Conservation (phyloP, 1,140 invertebrate genomes). For the Chrysoperla carnea region DNA sequence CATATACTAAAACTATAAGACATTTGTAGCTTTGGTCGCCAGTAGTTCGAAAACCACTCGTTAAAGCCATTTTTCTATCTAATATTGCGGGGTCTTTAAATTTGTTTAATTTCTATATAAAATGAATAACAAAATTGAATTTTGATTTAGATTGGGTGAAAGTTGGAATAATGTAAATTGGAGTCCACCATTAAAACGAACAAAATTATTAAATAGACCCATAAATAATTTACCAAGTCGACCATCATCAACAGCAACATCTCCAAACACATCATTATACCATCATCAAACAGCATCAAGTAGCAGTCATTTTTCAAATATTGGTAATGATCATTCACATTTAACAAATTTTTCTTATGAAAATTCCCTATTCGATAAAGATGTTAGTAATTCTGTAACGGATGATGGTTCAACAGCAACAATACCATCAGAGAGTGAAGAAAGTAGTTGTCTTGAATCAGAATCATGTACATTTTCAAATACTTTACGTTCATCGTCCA, state of each 20-base stretch:
- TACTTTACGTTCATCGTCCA: neutral
- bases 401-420: too few relatives aligned
- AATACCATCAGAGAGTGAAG: too few relatives aligned
- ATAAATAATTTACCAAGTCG: neutral
- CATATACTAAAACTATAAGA: too few relatives aligned
- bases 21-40: too few relatives aligned
- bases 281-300: neutral
- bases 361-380: too few relatives aligned
- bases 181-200: conserved; percentile 11
- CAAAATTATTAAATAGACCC: conserved; percentile 11
- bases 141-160: conserved; percentile 14
- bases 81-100: too few relatives aligned
- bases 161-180: conserved; percentile 17
- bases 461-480: neutral
- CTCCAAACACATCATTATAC: neutral
- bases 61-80: too few relatives aligned
- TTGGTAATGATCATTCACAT: conserved; percentile 5
- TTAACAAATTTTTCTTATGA: conserved; percentile 3
- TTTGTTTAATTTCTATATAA: too few relatives aligned
- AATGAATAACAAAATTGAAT: conserved; percentile 11
- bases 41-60: too few relatives aligned
- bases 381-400: too few relatives aligned
- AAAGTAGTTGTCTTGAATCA: too few relatives aligned
- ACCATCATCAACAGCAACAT: neutral
- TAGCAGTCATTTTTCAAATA: neutral